Evolutionary conservation across 2,797 vertebrate species (phyloP).

Genomic region (Pteropus rufus): DNA sequence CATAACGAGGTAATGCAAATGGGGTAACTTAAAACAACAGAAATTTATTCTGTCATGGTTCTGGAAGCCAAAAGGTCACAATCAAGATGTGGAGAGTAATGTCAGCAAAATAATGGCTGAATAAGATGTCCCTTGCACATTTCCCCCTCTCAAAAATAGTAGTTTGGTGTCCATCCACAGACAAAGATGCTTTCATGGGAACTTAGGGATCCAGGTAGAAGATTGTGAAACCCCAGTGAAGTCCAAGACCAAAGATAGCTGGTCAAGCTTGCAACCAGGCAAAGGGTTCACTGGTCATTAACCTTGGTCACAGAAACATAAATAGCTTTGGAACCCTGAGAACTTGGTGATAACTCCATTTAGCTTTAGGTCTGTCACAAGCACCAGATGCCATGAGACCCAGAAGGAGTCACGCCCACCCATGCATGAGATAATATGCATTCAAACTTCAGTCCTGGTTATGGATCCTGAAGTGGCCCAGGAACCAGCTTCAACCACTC

Average conservation of each 20-base stretch:
- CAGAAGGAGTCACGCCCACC: no score
- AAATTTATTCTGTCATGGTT: not conserved
- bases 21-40: not conserved
- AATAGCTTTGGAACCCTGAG: not conserved
- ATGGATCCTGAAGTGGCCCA: not conserved
- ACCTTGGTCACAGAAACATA: not conserved
- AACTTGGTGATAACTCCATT: not conserved
- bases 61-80: not conserved
- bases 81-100: not conserved
- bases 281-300: not conserved
- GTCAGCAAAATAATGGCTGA: not conserved
- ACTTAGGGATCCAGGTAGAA: not conserved
- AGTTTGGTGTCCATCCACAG: not conserved
- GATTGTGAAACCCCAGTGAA: not conserved
- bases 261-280: not conserved
- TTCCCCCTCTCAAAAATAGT: not conserved
- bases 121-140: not conserved
- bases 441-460: not conserved
- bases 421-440: not conserved
- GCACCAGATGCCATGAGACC: not conserved
- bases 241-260: not conserved
- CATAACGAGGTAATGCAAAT: not conserved
- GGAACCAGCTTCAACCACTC: not conserved
- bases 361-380: not conserved
- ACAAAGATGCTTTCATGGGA: not conserved